Percentiles rank a stretch among this genome's conserved stretches.
Evolutionary conservation across 1,140 invertebrate species (phyloP).

Genomic region (Drosophila pallidifrons): DNA sequence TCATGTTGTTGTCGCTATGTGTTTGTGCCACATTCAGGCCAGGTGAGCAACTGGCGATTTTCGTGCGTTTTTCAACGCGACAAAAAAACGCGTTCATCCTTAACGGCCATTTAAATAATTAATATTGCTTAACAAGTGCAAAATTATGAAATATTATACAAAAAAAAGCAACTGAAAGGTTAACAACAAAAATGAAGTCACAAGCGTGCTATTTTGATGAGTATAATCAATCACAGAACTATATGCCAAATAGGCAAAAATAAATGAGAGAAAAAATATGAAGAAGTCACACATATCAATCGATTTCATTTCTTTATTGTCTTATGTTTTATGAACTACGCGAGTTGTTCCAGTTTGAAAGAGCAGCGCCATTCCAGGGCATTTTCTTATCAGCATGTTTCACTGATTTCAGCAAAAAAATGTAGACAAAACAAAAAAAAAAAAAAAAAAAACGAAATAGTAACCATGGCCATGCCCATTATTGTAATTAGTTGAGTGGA

Average conservation of each 20-base stretch:
- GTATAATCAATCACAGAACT: constrained; percentile 37
- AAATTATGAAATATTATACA: constrained; percentile 26
- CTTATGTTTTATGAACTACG: constrained; percentile 27
- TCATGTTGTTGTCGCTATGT: constrained; percentile 46
- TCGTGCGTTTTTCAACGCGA: constrained; percentile 20
- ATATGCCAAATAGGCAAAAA: constrained; percentile 11
- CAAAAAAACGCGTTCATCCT: constrained; percentile 15
- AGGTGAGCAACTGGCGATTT: constrained; percentile 50
- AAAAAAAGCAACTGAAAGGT: not conserved
- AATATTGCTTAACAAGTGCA: constrained; percentile 20
- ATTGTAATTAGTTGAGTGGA: constrained; percentile 71
- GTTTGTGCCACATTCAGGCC: constrained; percentile 42
- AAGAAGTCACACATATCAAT: constrained; percentile 24
- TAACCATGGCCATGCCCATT: constrained; percentile 61
- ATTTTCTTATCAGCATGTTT: constrained; percentile 54
- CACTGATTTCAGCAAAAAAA: constrained; percentile 29
- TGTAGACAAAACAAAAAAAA: constrained; percentile 20
- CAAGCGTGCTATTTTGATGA: not conserved
- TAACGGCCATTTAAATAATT: constrained; percentile 19
- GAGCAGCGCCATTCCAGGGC: constrained; percentile 8
- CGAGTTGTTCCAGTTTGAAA: constrained; percentile 16
- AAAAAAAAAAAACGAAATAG: constrained; percentile 16
- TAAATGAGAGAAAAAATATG: not conserved
- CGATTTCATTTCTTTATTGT: constrained; percentile 42
- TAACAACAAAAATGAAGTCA: constrained; percentile 7